Base-by-base conservation (phyloP, 2,113 vertebrate species). In the Acanthochromis polyacanthus region DNA sequence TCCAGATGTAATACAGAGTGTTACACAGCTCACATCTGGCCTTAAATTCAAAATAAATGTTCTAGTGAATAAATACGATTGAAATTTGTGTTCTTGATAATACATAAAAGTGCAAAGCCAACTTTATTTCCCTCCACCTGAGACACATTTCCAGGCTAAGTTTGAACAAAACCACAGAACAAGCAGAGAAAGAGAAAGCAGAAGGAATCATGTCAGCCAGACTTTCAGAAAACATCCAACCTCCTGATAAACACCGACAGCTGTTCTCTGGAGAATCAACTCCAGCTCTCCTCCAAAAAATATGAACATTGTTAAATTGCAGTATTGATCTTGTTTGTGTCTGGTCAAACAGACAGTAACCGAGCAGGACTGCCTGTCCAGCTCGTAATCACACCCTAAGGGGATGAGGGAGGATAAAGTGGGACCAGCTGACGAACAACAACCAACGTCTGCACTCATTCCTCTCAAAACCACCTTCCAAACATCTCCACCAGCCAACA, bases 401-500 rank as follows among this genome's bases (percentile, higher is more conserved):
- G 69, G 69, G 77, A 76, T 11, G 71, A 71, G 46, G 53, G 77
- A 63, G 75, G 83, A 76, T 62, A 83, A 79, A 87, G 74, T 71
- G 71, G 80, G 75, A 88, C 78, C 83, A 80, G 86, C 83, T 85
- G 89, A 82, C 56, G 83, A 85, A 78, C 87, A 88, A 89, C 78
- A 89, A 83, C 58, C 84, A 81, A 82, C 50, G 58, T 66, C 80
- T 78, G 87, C 73, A 87, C 91, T 93, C 83, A 93, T 91, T 94
- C 86, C 77, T 88, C 79, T 94, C 83, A 90, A 89, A 93, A 87
- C 71, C 84, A 83, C 81, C 88, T 83, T 89, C 88, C 86, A 91
- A 86, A 86, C 90, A 89, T 87, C 88, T 86, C 87, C 80, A 91
- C 64, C 87, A 87, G 80, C 81, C 88, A 89, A 91, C 83, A 91